Evolutionary conservation across 2,888 invertebrate species (phyloP), one percentile per base, ranked within the genome.

Genomic region (Crossocerus cetratus): DNA sequence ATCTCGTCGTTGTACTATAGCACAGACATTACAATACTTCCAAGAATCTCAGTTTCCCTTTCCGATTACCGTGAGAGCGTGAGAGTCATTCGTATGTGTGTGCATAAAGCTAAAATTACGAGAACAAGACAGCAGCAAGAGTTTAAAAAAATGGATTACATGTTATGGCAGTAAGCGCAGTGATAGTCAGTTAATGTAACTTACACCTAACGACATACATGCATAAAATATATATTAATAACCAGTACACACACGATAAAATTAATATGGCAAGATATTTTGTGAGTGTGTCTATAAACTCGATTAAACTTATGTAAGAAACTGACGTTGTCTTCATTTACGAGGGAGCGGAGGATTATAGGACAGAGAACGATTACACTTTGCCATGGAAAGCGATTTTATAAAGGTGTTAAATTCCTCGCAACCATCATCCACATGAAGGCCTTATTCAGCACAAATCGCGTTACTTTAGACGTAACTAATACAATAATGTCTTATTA

Each of bases 111-210:
- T 2, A 5, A 53, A 74, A 65, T 77, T 66, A 74, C 82, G 78
- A 76, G 68, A 72, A 76, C 81, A 81, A 75, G 14, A 45, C 42
- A 44, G 5, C 49, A 60, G 44, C 32, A 32, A 32, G 32, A 32
- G 32, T 32, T 32, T 32, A 63, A 64, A 45, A 64, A 62, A 59
- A 63, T 43, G 77, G 74, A 87, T 81, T 87, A 84, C 81, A 86
- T 84, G 85, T 88, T 86, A 86, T 81, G 80, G 82, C 84, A 84
- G 72, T 86, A 88, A 87, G 85, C 77, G 84, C 87, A 88, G 88
- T 87, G 86, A 87, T 88, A 88, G 88, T 86, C 85, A 86, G 77
- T 80, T 82, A 82, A 80, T 73, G 61, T 77, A 77, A 84, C 72
- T 78, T 76, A 78, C 71, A 76, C 72, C 60, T 72, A 76, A 72